Percentiles rank a stretch among this genome's conserved stretches.
phyloP scores from a whole-genome alignment of 2,888 invertebrate species.

The Harpagoxenus sublaevis region DNA sequence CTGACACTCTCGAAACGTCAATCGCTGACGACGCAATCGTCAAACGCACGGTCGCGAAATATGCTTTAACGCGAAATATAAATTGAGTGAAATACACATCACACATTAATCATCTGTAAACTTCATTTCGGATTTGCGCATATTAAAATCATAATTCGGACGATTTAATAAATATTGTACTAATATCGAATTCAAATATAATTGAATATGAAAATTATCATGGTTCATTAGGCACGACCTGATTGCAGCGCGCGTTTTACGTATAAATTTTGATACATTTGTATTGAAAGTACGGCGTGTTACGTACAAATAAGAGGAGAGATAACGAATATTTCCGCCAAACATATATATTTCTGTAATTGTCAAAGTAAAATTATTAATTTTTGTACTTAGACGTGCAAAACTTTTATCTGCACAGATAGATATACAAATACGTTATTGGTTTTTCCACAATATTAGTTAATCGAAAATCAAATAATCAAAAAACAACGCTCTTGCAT shows the following conservation, averaged over 20 bases:
- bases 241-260: conserved; percentile 13
- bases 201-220: conserved; percentile 41
- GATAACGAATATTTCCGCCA: background rate
- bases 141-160: conserved; percentile 25
- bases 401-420: background rate
- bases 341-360: conserved; percentile 7
- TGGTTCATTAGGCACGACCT: conserved; percentile 34
- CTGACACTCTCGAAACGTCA: conserved; percentile 26
- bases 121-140: conserved; percentile 8
- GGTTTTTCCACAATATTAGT: background rate
- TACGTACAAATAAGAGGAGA: background rate
- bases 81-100: conserved; percentile 16
- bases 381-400: background rate
- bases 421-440: background rate
- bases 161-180: conserved; percentile 36
- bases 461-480: background rate
- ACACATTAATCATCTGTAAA: conserved; percentile 39
- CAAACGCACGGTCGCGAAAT: background rate
- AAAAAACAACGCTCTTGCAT: background rate
- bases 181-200: conserved; percentile 30
- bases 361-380: conserved; percentile 4
- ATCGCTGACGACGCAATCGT: background rate
- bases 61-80: background rate
- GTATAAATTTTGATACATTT: conserved; percentile 25
- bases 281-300: background rate